Base-by-base conservation (phyloP, 2,888 invertebrate genomes). In the Lucinisca nassula region DNA sequence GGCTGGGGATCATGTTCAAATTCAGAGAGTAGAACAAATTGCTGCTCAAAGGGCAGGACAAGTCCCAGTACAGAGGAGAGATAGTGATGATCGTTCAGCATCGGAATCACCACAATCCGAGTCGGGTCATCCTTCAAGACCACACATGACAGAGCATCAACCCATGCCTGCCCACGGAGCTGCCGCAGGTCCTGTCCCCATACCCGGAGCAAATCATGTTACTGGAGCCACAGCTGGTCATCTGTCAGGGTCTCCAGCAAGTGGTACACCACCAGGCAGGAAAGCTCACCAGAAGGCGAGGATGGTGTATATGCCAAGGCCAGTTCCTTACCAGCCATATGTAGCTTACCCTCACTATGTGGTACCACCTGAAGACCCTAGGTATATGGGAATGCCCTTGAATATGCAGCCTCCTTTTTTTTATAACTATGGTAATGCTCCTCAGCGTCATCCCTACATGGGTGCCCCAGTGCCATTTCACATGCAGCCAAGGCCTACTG, bases 331-430 rank as follows among this genome's bases (percentile, higher is more conserved):
- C 73, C 89, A 79, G 30, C 90, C 88, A 0, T 87, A 87, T 37
- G 80, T 45, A 35, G 76, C 77, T 3, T 88, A 88, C 70, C 88
- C 88, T 27, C 85, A 87, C n/a, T 87, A 87, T 40, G 55, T 79
- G 37, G 35, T 90, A n/a, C 85, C 80, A n/a, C 78, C 86, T 24
- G 88, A 85, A 1, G 90, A 90, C 70, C 87, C 90, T 0, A 55
- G 90, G 27, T 79, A 79, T 40, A 58, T 76, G 61, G 67, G 38
- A 21, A 74, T 79, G 32, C 72, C 83, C 6, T 58, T 85, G 61
- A 61, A 67, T n/a, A 24, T 77, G 4, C 86, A 86, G 38, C 86
- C 90, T 21, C 90, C 90, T 30, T 88, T 80, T 32, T 87, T 85
- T 73, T 90, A 90, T 70, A 67, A 85, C 14, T 90, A 90, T 75